Evolutionary conservation across 2,888 invertebrate genomes (phyloP), one percentile per base, ranked within the genome.

Genomic region (Drosophila nigricruria): DNA sequence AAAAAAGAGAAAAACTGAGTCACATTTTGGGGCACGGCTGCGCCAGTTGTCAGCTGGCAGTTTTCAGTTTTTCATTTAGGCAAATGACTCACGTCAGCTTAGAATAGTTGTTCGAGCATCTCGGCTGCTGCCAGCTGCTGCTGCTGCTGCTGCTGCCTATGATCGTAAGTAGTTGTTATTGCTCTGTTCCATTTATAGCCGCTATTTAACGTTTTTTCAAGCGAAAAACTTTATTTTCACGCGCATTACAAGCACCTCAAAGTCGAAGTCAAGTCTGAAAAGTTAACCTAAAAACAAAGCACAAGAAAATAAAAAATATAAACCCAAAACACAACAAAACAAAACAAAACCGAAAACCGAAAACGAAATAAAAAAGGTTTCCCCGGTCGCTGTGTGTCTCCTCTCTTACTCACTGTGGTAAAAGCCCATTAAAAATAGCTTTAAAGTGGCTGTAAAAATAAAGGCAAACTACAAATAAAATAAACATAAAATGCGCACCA

Each of bases 181-280:
- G 75, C 75, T 71, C 75, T 73, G 75, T 85, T 79, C 69, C 88
- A 85, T 88, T 83, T 82, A 85, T 88, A 68, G 90, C 82, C 86
- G 71, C 80, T 80, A 80, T 86, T 88, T 90, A 90, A 86, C 77
- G 87, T 84, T 70, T 84, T 84, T 84, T 84, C 90, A 88, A 90
- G 87, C 80, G 82, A 77, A 88, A 87, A 84, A 82, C 78, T 90
- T 88, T 88, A 88, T 90, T 88, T 88, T 88, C 88, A 88, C 82
- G 90, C 90, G 82, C 90, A 85, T 89, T 88, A 78, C 86, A 73
- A 89, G 59, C 69, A 38, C 60, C 54, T 75, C 79, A 80, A 71
- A 81, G 81, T 77, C 73, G 67, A 88, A 81, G 65, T 70, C 89
- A 73, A 67, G 56, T 47, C 62, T 64, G 54, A 66, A 59, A 80